Evolutionary conservation across 53 echinoderm and acorn worm genomes (phyloP), one percentile per base, ranked within the genome.

Genomic region (Mesocentrotus franciscanus): DNA sequence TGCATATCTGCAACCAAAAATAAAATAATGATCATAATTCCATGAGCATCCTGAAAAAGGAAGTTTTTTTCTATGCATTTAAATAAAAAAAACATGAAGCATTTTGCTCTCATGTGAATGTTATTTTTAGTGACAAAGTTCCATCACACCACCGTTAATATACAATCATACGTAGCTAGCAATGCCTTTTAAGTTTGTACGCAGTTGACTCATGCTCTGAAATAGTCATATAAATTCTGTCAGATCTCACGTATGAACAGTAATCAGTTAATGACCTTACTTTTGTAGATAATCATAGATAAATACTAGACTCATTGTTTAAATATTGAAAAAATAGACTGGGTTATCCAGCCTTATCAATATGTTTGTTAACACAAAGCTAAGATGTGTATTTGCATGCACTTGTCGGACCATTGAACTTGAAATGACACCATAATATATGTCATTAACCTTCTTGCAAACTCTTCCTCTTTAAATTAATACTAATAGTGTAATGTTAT

Each of bases 401-500:
- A 39, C 81, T 81, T 81, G 39, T 81, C 22, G 1, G 81, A 39
- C 8, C 81, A 81, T 81, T 81, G 81, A 81, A 81, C 81, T 81
- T 81, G 36, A 42, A 42, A 39, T 81, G 81, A 42, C 42, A 17
- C 42, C 9, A 8, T 32, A 17, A 35, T 16, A 36, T 18, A 39
- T 15, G 81, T 42, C 81, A 81, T 8, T 42, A 9, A 42, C 81
- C 39, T 81, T 42, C 11, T 14, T 74, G 29, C 32, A 74, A 74
- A 32, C 32, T 74, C 74, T 74, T 74, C 81, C 78, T 22, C 22
- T 13, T n/a, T n/a, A n/a, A n/a, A n/a, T n/a, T n/a, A n/a, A n/a
- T n/a, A n/a, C n/a, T n/a, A n/a, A n/a, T n/a, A n/a, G n/a, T n/a
- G 2, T 36, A 35, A 13, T 34, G 78, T 34, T 35, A 78, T 78